A percentile compares a stretch with the other conserved stretches of the same genome.
Evolutionary conservation across 2,113 vertebrate species (phyloP).

Genomic region (Indicator maculatus): DNA sequence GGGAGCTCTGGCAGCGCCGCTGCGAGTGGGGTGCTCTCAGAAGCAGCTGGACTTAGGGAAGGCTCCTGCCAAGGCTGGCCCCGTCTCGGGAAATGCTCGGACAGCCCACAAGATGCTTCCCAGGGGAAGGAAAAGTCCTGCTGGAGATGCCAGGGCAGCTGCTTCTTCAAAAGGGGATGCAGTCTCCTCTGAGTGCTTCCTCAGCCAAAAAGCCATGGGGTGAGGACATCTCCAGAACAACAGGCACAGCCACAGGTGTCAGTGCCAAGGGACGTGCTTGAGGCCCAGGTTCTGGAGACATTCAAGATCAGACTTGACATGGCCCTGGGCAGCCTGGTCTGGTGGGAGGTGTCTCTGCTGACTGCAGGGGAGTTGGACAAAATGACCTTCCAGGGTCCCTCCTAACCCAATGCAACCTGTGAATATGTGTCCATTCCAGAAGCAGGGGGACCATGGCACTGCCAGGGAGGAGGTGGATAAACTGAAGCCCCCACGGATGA

Average conservation of each 20-base stretch:
- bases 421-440: not conserved
- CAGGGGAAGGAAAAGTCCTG: not conserved
- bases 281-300: too few relatives aligned
- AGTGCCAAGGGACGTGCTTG: too few relatives aligned
- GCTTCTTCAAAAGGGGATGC: not conserved
- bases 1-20: not conserved
- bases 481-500: rapidly evolving
- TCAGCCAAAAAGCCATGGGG: rapidly evolving
- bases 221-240: not conserved
- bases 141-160: rapidly evolving
- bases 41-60: not conserved
- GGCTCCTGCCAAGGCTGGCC: not conserved
- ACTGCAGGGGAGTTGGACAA: too few relatives aligned
- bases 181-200: not conserved
- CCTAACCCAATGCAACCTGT: too few relatives aligned
- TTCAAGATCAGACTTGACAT: too few relatives aligned
- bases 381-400: too few relatives aligned
- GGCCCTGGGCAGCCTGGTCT: too few relatives aligned
- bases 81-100: rapidly evolving
- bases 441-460: not conserved
- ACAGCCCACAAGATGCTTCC: rapidly evolving
- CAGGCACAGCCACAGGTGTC: not conserved
- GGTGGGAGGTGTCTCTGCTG: too few relatives aligned
- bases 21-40: not conserved
- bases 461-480: not conserved